These are phyloP conservation scores for Sarcophaga subvicina DNA, from an alignment of 2,888 invertebrate species.

Conservation along the genomic window DNA sequence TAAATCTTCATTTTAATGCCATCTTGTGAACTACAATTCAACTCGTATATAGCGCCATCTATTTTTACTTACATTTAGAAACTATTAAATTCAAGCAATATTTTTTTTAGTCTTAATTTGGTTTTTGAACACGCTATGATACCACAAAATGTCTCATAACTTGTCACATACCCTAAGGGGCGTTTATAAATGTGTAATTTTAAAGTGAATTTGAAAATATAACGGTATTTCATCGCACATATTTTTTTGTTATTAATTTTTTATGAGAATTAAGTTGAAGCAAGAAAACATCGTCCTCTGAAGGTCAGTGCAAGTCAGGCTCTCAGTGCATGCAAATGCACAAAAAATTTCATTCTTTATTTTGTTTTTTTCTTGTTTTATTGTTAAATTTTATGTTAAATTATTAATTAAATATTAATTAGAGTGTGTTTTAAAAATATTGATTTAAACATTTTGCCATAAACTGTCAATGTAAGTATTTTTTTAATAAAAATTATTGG, in stretches of 20 bases:
- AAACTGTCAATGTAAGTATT: constrained; percentile 57
- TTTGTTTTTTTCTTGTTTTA: constrained; percentile 26
- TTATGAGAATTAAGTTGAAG: too few relatives aligned
- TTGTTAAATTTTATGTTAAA: constrained; percentile 36
- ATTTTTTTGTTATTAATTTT: not conserved
- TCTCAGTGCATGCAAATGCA: constrained; percentile 55
- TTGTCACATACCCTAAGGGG: too few relatives aligned
- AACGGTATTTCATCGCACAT: not conserved
- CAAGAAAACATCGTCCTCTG: not conserved
- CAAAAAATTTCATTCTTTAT: constrained; percentile 23
- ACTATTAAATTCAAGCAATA: not conserved
- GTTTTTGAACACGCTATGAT: not conserved
- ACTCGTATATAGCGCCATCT: too few relatives aligned
- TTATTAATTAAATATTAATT: constrained; percentile 1
- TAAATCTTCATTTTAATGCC: too few relatives aligned
- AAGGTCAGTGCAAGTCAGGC: constrained; percentile 46
- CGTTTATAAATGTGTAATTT: too few relatives aligned
- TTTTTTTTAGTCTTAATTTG: not conserved
- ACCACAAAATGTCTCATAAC: too few relatives aligned
- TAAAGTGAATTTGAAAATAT: not conserved
- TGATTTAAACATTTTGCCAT: not conserved
- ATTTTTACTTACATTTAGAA: too few relatives aligned
- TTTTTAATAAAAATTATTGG: not conserved
- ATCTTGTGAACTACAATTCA: too few relatives aligned
- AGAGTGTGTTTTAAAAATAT: constrained; percentile 9